These are phyloP conservation scores for Carassius gibelio DNA, from an alignment of 2,113 vertebrate genomes.

Conservation along the genomic window DNA sequence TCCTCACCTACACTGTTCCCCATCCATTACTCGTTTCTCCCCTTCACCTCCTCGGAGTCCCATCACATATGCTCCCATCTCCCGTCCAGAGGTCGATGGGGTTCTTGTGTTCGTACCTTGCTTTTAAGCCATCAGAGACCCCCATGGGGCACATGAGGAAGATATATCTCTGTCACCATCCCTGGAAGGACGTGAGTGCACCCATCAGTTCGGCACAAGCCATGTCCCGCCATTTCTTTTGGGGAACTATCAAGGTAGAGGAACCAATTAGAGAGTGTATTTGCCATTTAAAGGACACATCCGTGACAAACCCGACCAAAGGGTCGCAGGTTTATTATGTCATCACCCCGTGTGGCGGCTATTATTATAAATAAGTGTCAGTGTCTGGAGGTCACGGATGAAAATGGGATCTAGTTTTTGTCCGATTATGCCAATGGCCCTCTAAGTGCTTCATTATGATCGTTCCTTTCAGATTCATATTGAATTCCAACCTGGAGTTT, in stretches of 20 bases:
- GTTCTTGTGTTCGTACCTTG: conserved; percentile 63
- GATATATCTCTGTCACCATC: conserved; percentile 69
- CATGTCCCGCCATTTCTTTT: conserved; percentile 49
- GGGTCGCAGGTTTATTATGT: conserved; percentile 74
- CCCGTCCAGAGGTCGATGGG: conserved; percentile 69
- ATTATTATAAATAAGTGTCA: conserved; percentile 65
- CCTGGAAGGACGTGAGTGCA: conserved; percentile 66
- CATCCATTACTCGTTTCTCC: conserved; percentile 64
- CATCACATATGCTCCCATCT: conserved; percentile 50
- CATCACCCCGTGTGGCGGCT: conserved; percentile 53
- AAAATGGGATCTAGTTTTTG: conserved; percentile 61
- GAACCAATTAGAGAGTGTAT: conserved; percentile 73
- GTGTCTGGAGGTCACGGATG: conserved; percentile 61
- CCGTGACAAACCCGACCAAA: conserved; percentile 63
- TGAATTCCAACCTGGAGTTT: conserved; percentile 59
- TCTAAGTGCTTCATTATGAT: conserved; percentile 69
- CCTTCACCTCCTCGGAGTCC: conserved; percentile 11
- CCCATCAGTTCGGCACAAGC: conserved; percentile 57
- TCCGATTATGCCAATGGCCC: conserved; percentile 64
- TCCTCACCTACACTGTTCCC: conserved; percentile 66
- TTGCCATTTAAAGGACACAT: conserved; percentile 65
- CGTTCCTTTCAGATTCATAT: conserved; percentile 58
- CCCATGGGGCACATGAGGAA: conserved; percentile 70
- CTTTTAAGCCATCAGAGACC: conserved; percentile 71
- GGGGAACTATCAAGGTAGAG: conserved; percentile 42